Evolutionary conservation across 1,140 invertebrate genomes (phyloP), one percentile per base, ranked within the genome.

Genomic region (Leucophenga varia): DNA sequence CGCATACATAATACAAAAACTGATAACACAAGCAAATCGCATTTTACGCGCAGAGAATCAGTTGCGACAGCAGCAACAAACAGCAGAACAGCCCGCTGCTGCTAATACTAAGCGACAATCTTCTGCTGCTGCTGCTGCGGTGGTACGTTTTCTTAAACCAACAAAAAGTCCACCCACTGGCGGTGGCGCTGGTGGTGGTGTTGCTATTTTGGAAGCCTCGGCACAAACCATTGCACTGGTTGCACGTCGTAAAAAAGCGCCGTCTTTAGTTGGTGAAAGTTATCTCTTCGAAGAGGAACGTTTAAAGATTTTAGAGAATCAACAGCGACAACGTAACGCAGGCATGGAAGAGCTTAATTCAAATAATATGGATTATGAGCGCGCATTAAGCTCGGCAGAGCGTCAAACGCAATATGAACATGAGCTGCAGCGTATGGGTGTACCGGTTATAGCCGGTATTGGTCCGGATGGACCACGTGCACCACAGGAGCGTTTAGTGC

Each of bases 401-500:
- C 54, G 64, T 0, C 72, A 74, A 37, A 47, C 64, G 0, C 69
- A 75, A 28, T 75, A 75, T 36, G 72, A 75, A 41, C 64, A 67
- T 47, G 69, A 75, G 22, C 38, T 75, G 5, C 70, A 74, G 30
- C 55, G 72, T 18, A 73, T 75, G 69, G 73, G 72, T 1, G 60
- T 75, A 5, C 70, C 72, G 3, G 46, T 54, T 5, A 58, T 75
- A 25, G 60, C 70, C 1, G 70, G 68, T 13, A 61, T 75, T 13
- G 72, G 73, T 1, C 73, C 72, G 0, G 60, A 61, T 41, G 63
- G 58, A n/a, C 59, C 71, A 1, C 51, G 54, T 16, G 48, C 70
- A 17, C 80, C 80, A 0, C 53, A 69, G 3, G 73, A 79, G 42
- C 72, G 80, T n/a, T 58, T 85, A 7, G 84, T 96, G 1, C 93